Evolutionary conservation across 1,140 invertebrate genomes (phyloP), one percentile per base, ranked within the genome.

Genomic region (Daktulosphaira vitifoliae): DNA sequence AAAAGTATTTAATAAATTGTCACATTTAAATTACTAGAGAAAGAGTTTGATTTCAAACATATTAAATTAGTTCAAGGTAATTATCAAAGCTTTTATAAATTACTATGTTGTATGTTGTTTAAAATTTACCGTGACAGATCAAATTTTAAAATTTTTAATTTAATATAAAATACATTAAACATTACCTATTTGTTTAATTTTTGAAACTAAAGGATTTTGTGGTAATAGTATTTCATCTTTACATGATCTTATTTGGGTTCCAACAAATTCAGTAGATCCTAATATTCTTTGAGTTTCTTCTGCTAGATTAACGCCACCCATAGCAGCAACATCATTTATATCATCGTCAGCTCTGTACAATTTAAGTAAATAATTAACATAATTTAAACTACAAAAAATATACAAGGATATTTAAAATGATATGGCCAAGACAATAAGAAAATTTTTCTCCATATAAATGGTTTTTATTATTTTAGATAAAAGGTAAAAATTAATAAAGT

Each of bases 311-410:
- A 98, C 94, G 25, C 95, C 95, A 70, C 95, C 95, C 95, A 98
- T 98, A 6, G 94, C 94, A 22, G 95, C 94, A 1, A 98, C 95
- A 81, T 98, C 95, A 73, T 98, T 98, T 69, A 98, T 96, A 75
- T 95, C 92, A 77, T 96, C 92, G 75, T 95, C 91, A 26, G 85
- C 88, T 74, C 87, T 80, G 75, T 65, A 73, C 56, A 66, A 53
- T 54, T 15, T 42, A 42, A n/a, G 66, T 53, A 67, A 37, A 16
- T 5, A 38, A 23, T 53, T 65, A n/a, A 23, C 11, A 33, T 9
- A 23, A 8, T 52, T 25, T 22, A 48, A 48, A 22, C 15, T 7
- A 22, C 5, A 6, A 6, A 16, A 48, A 48, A 48, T 7, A 48
- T 6, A 48, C 8, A 39, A 39, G n/a, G n/a, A 39, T 39, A 9